Percentiles rank a stretch among this genome's conserved stretches.
Conservation (phyloP, 35 echinoderm and acorn worm species). For the Apostichopus parvimensis region DNA sequence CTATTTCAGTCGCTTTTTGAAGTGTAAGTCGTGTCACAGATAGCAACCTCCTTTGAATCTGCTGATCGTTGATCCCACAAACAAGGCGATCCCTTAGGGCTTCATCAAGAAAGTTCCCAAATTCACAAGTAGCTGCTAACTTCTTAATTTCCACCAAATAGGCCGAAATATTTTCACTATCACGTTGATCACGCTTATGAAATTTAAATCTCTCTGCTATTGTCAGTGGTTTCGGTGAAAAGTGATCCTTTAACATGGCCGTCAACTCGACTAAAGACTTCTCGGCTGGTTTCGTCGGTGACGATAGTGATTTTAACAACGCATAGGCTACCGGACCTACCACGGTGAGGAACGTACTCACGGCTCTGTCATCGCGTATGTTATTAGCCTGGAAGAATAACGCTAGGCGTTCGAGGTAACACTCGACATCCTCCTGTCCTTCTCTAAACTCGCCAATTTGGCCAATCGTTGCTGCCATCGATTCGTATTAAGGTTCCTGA, state of each 20-base stretch:
- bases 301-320: conserved; percentile 30
- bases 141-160: conserved; percentile 47
- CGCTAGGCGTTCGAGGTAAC: conserved; percentile 30
- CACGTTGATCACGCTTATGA: conserved; percentile 32
- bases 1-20: conserved; percentile 33
- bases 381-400: conserved; percentile 38
- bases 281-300: conserved; percentile 35
- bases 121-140: conserved; percentile 57
- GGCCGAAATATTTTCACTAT: conserved; percentile 7
- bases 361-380: not conserved
- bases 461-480: not conserved
- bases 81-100: conserved; percentile 53
- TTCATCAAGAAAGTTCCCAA: conserved; percentile 48
- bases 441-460: conserved; percentile 36
- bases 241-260: not conserved
- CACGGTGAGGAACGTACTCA: conserved; percentile 52
- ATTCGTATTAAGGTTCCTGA: not conserved
- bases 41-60: not conserved
- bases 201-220: conserved; percentile 58
- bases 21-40: not conserved
- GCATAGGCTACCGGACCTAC: conserved; percentile 44
- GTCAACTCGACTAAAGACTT: conserved; percentile 14
- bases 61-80: conserved; percentile 26
- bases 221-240: conserved; percentile 22
- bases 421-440: conserved; percentile 11